Evolutionary conservation across 2,888 invertebrate genomes (phyloP), one percentile per base, ranked within the genome.

Genomic region (Polylopha cassiicola): DNA sequence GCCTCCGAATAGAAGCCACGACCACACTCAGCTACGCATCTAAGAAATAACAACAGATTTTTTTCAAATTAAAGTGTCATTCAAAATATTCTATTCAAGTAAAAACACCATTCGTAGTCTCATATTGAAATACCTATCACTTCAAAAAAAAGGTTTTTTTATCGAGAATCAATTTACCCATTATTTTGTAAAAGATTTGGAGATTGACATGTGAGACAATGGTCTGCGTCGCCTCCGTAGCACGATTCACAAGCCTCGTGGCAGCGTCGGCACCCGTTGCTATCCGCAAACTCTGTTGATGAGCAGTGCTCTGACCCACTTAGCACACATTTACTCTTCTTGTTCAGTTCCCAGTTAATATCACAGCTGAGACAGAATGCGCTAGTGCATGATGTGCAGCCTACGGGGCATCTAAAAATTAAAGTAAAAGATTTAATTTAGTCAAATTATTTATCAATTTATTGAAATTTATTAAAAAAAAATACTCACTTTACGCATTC

Each of bases 181-280:
- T 80, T 66, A 42, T 90, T 89, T 65, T 94, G 91, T 11, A 94
- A 85, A 28, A 93, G 85, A 32, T 93, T 84, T 11, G 94, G 91
- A 33, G 89, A 87, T n/a, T 87, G 87, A 57, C 94, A 95, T 17
- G 93, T 91, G 15, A 94, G 76, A 68, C 95, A 95, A 38, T 90
- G 89, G 22, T 87, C 86, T 17, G 91, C 90, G n/a, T 90, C 89
- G 3, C 90, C 88, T 0, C 94, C 95, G 45, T 90, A 91, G 66
- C 96, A 96, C n/a, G 91, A 90, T 48, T 92, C 92, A 59, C 96
- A 96, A 0, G 92, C 91, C 2, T 88, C 87, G 62, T 94, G 91
- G 61, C 95, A 96, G 2, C 88, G 86, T 46, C 89, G 89, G 68
- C 96, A 96, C 27, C 87, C 86, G 23, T 87, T 88, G 8, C 89